Conservation (phyloP, 2,113 vertebrate genomes). For the Anser brachyrhynchus region DNA sequence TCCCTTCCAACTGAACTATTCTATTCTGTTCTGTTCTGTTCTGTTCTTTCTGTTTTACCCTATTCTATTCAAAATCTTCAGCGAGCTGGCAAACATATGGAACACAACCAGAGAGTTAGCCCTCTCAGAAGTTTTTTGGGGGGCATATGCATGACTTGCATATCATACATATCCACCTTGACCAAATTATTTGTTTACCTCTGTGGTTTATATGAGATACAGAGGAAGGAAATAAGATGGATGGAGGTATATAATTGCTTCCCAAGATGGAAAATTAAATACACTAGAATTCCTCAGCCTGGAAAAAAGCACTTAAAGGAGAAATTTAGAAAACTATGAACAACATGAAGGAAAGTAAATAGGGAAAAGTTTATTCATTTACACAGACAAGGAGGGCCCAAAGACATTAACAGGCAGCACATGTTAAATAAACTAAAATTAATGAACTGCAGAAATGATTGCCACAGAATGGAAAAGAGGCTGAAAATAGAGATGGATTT, state of each 20-base stretch:
- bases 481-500: neutral
- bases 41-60: neutral
- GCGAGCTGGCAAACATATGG: neutral
- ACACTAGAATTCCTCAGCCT: neutral
- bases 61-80: neutral
- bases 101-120: neutral
- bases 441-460: conserved; percentile 29
- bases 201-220: neutral
- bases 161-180: neutral
- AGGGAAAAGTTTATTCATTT: neutral
- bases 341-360: neutral
- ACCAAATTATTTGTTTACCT: neutral
- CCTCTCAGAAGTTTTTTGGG: neutral
- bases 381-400: neutral
- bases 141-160: neutral
- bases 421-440: conserved; percentile 20
- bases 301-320: neutral
- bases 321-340: neutral
- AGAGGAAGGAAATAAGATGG: neutral
- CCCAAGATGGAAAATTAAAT: neutral
- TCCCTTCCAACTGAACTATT: neutral
- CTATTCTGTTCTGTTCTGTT: neutral
- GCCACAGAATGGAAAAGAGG: neutral
- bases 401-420: neutral
- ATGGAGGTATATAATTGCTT: neutral